A percentile compares a stretch with the other conserved stretches of the same genome.
Conservation (phyloP, 1,140 invertebrate genomes). For the Drosophila ananassae region DNA sequence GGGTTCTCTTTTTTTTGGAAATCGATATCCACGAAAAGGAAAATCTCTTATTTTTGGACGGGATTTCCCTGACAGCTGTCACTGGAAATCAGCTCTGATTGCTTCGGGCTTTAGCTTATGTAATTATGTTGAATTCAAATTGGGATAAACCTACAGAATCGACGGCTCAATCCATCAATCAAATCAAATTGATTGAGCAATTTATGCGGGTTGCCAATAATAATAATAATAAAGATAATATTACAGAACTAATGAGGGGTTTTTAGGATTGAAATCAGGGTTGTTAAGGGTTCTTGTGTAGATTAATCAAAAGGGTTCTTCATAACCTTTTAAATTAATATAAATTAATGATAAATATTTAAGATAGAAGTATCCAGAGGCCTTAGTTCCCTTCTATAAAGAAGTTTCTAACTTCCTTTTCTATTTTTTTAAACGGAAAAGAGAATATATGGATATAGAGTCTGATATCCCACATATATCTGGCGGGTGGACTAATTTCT, state of each 20-base stretch:
- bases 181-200: conserved; percentile 10
- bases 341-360: neutral
- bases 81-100: conserved; percentile 45
- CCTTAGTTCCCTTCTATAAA: no score
- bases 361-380: no score
- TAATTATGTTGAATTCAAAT: conserved; percentile 40
- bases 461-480: neutral
- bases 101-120: neutral
- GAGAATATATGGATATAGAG: neutral
- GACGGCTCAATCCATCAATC: conserved; percentile 5
- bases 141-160: conserved; percentile 21
- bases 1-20: conserved; percentile 5
- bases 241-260: neutral
- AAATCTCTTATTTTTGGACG: neutral
- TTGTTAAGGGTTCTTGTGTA: neutral
- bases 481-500: conserved; percentile 20
- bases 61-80: conserved; percentile 56
- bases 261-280: neutral
- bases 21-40: conserved; percentile 20
- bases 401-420: no score
- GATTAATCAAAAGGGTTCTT: no score
- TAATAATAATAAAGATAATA: conserved; percentile 9
- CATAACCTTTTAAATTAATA: neutral
- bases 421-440: neutral
- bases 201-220: conserved; percentile 25